These are phyloP conservation scores for Phengaris alcon DNA, from an alignment of 2,888 invertebrate species.

Conservation along the genomic window DNA sequence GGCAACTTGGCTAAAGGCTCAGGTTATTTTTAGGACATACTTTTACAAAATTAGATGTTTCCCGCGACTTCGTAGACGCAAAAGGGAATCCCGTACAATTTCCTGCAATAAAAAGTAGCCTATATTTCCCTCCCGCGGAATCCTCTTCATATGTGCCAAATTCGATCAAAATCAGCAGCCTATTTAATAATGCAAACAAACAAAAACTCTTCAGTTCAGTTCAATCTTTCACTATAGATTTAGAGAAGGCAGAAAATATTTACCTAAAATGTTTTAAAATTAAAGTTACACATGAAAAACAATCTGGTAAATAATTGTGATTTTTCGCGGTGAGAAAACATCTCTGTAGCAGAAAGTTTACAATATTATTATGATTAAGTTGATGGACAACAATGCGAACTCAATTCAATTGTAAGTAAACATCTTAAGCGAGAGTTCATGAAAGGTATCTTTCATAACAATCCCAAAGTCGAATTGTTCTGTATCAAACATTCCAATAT, in stretches of 20 bases:
- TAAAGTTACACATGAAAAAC: background rate
- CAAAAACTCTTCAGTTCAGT: no score
- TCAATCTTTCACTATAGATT: no score
- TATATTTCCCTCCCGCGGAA: no score
- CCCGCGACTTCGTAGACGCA: no score
- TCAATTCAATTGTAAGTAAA: conserved; percentile 10
- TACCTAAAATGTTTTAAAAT: background rate
- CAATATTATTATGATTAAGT: conserved; percentile 1
- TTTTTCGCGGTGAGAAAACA: background rate
- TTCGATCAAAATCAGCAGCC: no score
- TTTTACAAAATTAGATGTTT: no score
- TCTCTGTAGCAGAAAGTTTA: background rate
- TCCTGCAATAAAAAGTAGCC: no score
- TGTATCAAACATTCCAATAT: background rate
- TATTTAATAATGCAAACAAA: no score
- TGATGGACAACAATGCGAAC: conserved; percentile 3
- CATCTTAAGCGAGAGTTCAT: background rate
- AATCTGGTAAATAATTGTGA: background rate
- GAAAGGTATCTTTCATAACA: conserved; percentile 11
- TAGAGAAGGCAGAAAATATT: background rate
- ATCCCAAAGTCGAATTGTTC: background rate
- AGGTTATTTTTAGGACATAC: no score
- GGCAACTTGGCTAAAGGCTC: no score
- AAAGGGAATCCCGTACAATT: no score
- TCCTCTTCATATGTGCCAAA: no score